Evolutionary conservation across 92 coral and sea anemone species (phyloP).

Genomic region (Palythoa heliodiscus): DNA sequence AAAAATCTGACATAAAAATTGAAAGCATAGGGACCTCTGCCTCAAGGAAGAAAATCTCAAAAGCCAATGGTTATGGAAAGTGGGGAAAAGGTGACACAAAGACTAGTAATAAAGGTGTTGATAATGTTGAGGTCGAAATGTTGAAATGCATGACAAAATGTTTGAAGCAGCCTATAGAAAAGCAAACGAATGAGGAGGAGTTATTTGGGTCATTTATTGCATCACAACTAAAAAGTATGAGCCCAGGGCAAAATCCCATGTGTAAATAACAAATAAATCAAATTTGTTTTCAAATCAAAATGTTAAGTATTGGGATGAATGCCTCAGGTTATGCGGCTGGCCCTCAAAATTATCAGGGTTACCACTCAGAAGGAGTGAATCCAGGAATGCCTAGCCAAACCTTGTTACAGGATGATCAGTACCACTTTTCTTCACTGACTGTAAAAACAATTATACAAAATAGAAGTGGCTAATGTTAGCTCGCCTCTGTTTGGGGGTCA

Average conservation of each 20-base stretch:
- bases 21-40: slow-evolving; percentile 39
- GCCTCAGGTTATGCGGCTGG: slow-evolving; percentile 34
- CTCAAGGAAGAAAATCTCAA: slow-evolving; percentile 29
- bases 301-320: slow-evolving; percentile 33
- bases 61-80: slow-evolving; percentile 36
- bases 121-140: slow-evolving; percentile 43
- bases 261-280: slow-evolving; percentile 46
- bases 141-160: slow-evolving; percentile 54
- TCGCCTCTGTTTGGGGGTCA: not conserved
- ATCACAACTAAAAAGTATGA: slow-evolving; percentile 39
- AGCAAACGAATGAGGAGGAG: slow-evolving; percentile 48
- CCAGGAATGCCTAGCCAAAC: not conserved
- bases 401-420: slow-evolving; percentile 3
- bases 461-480: not conserved
- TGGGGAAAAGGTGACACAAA: slow-evolving; percentile 7
- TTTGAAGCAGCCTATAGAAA: slow-evolving; percentile 38
- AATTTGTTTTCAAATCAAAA: slow-evolving; percentile 25
- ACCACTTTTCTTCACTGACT: not conserved
- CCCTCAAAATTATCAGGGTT: slow-evolving; percentile 17
- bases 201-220: slow-evolving; percentile 51
- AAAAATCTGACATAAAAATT: slow-evolving; percentile 11
- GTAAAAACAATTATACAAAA: not conserved
- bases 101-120: slow-evolving; percentile 19
- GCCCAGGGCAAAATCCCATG: slow-evolving; percentile 52
- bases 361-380: not conserved